Evolutionary conservation across 2,113 vertebrate species (phyloP).

Genomic region (Xyrauchen texanus): DNA sequence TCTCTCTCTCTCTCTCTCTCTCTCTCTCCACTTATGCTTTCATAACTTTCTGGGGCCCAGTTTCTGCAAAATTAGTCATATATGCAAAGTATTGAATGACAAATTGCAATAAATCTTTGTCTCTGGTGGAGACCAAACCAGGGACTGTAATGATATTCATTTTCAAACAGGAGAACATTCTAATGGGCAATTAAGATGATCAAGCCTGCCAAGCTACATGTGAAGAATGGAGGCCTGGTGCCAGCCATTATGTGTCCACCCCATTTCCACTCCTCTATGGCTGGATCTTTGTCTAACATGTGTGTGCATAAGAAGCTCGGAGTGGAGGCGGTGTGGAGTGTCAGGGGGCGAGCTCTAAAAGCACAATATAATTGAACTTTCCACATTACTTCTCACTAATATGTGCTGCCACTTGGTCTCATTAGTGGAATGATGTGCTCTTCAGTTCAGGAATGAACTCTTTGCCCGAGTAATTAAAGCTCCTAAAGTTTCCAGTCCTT

Average conservation of each 20-base stretch:
- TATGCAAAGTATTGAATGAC: constrained; percentile 64
- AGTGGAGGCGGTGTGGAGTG: constrained; percentile 46
- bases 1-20: not conserved
- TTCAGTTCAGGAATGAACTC: constrained; percentile 99
- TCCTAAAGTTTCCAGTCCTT: constrained; percentile 99
- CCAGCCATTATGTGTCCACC: constrained; percentile 70
- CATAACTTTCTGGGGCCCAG: constrained; percentile 65
- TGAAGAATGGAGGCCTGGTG: constrained; percentile 73
- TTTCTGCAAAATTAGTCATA: constrained; percentile 68
- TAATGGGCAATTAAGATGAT: constrained; percentile 86
- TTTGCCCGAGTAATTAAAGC: constrained; percentile 99
- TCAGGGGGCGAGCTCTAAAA: constrained; percentile 72
- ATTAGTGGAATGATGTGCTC: constrained; percentile 97
- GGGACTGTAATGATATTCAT: constrained; percentile 80
- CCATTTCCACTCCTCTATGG: constrained; percentile 66
- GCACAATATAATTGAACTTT: constrained; percentile 87
- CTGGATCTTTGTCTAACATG: constrained; percentile 74
- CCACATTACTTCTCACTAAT: constrained; percentile 82
- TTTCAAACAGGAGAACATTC: constrained; percentile 82
- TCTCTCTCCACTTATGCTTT: constrained; percentile 53
- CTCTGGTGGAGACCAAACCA: constrained; percentile 69
- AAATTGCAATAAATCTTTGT: constrained; percentile 69
- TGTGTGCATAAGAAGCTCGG: constrained; percentile 74
- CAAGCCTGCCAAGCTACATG: constrained; percentile 81
- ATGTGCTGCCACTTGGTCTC: constrained; percentile 86